Base-by-base conservation (phyloP, 2,113 vertebrate genomes). In the Piaya cayana region DNA sequence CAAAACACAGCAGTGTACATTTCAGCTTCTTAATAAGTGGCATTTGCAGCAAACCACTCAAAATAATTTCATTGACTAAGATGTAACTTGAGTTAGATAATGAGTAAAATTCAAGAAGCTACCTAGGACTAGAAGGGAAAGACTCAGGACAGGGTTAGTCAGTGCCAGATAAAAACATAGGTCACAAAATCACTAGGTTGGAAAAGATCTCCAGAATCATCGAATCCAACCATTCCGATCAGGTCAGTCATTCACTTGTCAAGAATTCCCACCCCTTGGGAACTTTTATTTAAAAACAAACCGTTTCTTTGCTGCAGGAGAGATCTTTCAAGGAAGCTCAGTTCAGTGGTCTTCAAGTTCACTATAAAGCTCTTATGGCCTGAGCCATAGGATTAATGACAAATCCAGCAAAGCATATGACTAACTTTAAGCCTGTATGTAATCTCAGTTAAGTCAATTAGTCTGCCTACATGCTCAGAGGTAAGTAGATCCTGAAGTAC, bases 371-470 rank as follows among this genome's bases (percentile, higher is more conserved):
- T 80, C 63, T 67, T 50, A 43, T 60, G 47, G n/a, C 36, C 80
- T 90, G 83, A 80, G 21, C 62, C 89, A 82, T 17, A 32, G 68
- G 82, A 94, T 93, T 95, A 96, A 72, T 69, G 71, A 62, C 55
- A 87, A 96, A 95, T 95, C 87, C 90, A 90, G 92, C 47, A 93
- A 95, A 92, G 34, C 60, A 64, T 11, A 83, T 0, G 1, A 92
- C 90, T 88, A 95, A 88, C 79, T 95, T 95, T 92, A 95, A 96
- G 75, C 82, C 71, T 90, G 47, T 90, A 69, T 92, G 92, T 96
- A 97, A 97, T 96, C 93, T 96, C 84, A 37, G 70, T 62, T 96
- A 96, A 97, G 87, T 93, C 96, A 95, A 89, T 96, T 95, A 96
- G 81, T 65, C 50, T 86, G 75, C 53, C 69, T 92, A 43, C 32